Conservation (phyloP, 2,888 invertebrate species). For the Onthophagus sagittarius region DNA sequence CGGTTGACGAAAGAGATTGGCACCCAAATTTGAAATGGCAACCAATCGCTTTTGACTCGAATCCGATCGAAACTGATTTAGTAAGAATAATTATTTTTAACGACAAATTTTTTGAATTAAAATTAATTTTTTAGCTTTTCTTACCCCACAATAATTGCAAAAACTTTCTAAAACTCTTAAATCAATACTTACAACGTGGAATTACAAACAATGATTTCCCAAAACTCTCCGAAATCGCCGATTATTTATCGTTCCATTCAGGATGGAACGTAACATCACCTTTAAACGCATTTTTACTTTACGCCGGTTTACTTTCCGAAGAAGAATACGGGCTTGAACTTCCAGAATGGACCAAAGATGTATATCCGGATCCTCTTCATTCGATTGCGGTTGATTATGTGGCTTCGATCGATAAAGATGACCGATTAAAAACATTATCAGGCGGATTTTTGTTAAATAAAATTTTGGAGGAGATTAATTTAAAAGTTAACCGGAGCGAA, state of each 20-base stretch:
- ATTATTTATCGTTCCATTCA: slow-evolving; percentile 17
- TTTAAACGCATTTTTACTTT: slow-evolving; percentile 14
- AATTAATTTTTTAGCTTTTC: not conserved
- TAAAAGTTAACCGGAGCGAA: slow-evolving; percentile 12
- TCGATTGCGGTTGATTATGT: slow-evolving; percentile 42
- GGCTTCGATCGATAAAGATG: slow-evolving; percentile 38
- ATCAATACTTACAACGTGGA: not conserved
- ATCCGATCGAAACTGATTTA: slow-evolving; percentile 15
- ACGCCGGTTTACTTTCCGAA: slow-evolving; percentile 21
- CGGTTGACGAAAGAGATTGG: slow-evolving; percentile 49
- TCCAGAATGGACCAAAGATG: slow-evolving; percentile 45
- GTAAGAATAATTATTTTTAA: slow-evolving; percentile 10
- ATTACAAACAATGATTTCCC: not conserved
- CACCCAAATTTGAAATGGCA: slow-evolving; percentile 18
- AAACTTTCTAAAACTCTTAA: not conserved
- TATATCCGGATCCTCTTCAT: slow-evolving; percentile 41
- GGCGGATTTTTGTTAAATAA: slow-evolving; percentile 21
- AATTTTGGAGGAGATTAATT: slow-evolving; percentile 13
- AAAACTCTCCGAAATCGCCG: not conserved
- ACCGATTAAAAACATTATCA: slow-evolving; percentile 38
- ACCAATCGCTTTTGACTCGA: slow-evolving; percentile 18
- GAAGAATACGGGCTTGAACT: slow-evolving; percentile 40
- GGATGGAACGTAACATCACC: slow-evolving; percentile 20
- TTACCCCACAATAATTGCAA: not conserved
- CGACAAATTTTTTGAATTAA: too few species aligned